Percentiles rank a stretch among this genome's conserved stretches.
Conservation (phyloP, 2,113 vertebrate genomes). For the Leuciscus idus region DNA sequence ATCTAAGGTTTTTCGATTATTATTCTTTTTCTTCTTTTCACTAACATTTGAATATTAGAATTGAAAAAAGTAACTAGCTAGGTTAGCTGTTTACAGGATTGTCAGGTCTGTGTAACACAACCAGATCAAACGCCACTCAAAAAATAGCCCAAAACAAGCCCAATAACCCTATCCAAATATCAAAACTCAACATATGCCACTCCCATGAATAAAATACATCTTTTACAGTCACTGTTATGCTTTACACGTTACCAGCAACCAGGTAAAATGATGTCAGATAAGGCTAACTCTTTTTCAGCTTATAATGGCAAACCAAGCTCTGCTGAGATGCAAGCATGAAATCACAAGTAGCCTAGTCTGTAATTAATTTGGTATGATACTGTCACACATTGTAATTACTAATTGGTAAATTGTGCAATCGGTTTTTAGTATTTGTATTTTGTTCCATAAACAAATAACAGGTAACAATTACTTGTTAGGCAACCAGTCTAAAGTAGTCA, state of each 20-base stretch:
- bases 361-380: constrained; percentile 15
- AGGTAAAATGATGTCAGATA: neutral
- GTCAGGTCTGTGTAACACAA: too few relatives aligned
- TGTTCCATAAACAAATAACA: constrained; percentile 1
- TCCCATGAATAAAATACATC: too few relatives aligned
- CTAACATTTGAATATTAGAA: too few relatives aligned
- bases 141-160: too few relatives aligned
- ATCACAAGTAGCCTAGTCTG: neutral
- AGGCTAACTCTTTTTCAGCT: neutral
- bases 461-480: neutral
- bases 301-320: neutral
- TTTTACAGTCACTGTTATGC: too few relatives aligned
- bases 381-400: constrained; percentile 2
- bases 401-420: neutral
- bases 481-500: neutral
- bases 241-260: neutral
- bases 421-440: neutral
- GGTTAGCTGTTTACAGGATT: too few relatives aligned
- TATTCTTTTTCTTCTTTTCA: too few relatives aligned
- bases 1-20: too few relatives aligned
- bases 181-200: too few relatives aligned
- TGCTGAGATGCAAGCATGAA: neutral
- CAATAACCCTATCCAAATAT: too few relatives aligned
- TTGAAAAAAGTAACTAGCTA: too few relatives aligned
- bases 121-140: too few relatives aligned